A percentile compares a stretch with the other conserved stretches of the same genome.
Evolutionary conservation across 2,888 invertebrate genomes (phyloP).

Genomic region (Gastrophysa polygoni): DNA sequence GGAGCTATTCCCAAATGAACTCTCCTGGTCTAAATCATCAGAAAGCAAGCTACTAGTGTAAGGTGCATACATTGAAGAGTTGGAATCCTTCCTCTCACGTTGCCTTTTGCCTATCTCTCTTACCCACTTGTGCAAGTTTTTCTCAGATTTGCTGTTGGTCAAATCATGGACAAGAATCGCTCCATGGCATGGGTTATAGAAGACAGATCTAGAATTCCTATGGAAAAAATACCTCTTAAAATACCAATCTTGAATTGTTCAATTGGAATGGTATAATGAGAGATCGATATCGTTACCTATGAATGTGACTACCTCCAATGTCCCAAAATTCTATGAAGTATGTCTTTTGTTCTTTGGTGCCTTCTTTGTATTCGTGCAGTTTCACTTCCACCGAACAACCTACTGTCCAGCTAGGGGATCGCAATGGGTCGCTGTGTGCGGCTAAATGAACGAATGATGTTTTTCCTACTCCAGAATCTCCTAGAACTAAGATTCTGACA

Average conservation of each 20-base stretch:
- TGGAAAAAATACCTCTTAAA: too few species aligned
- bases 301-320: constrained; percentile 92
- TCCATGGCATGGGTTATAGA: constrained; percentile 94
- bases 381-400: constrained; percentile 96
- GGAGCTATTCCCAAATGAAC: constrained; percentile 80
- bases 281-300: constrained; percentile 59
- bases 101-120: constrained; percentile 63
- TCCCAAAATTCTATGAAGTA: constrained; percentile 98
- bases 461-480: constrained; percentile 95
- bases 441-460: constrained; percentile 92
- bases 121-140: constrained; percentile 92
- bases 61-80: constrained; percentile 13
- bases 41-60: constrained; percentile 46
- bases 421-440: constrained; percentile 83
- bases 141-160: constrained; percentile 94
- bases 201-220: constrained; percentile 89
- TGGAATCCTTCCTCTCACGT: constrained; percentile 31
- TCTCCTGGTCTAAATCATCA: constrained; percentile 83
- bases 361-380: constrained; percentile 93
- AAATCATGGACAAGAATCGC: constrained; percentile 95
- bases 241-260: too few species aligned
- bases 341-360: constrained; percentile 87
- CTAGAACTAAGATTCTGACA: constrained; percentile 89
- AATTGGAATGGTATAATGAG: too few species aligned
- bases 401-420: constrained; percentile 92